Evolutionary conservation across 1,140 invertebrate genomes (phyloP), one percentile per base, ranked within the genome.

Genomic region (Nephila pilipes): DNA sequence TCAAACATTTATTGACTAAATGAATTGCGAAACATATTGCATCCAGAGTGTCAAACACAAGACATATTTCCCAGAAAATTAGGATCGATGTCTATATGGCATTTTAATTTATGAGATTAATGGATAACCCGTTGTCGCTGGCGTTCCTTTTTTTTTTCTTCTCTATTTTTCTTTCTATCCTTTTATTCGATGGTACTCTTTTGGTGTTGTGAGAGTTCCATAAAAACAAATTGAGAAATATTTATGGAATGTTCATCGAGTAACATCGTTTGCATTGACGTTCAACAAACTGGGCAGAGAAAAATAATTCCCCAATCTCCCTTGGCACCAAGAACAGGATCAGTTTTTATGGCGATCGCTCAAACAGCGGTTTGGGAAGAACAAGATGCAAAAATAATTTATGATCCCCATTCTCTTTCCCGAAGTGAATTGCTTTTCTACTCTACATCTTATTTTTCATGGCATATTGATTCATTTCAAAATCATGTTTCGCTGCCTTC

Each of bases 311-410:
- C 57, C 80, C 75, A 90, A 63, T 83, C 60, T 69, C 90, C 29
- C 38, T 25, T 69, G 60, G 81, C 80, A 92, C 69, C 38, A 55
- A 60, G 46, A 75, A 46, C 58, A 92, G 81, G 90, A 92, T 92
- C 90, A 85, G 60, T 75, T 92, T 91, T 92, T 92, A 92, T 92
- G 60, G 90, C 90, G 58, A 85, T 91, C 89, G 89, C 89, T 91
- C 89, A 91, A 91, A 83, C 54, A 25, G 69, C 54, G 55, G 69
- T 79, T 91, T 63, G 54, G 65, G 75, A 29, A 46, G 90, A 92
- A 92, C 80, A 92, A 92, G 90, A 92, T 92, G 80, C 81, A 85
- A 85, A 92, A 92, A 92, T 92, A 92, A 92, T 92, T 92, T 92
- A 92, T 85, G 90, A 85, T 92, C 90, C 55, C 63, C 60, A 92